phyloP scores from a whole-genome alignment of 2,113 vertebrate species.

The Calidris pugnax region DNA sequence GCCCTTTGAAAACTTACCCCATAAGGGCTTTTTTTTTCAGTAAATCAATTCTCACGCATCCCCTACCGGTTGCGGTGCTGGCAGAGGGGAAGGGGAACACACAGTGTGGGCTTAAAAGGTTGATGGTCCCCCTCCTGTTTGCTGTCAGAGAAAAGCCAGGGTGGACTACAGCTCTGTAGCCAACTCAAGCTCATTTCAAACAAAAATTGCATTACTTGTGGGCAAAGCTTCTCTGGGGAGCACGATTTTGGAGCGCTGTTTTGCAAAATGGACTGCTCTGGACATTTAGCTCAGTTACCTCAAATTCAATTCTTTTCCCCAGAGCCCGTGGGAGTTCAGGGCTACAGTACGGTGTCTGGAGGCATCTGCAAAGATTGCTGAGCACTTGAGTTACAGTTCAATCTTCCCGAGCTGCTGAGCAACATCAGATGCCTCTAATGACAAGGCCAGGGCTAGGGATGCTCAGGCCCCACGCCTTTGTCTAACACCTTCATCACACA shows the following conservation, averaged over 20 bases:
- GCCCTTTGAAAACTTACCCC: not conserved
- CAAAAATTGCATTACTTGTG: not conserved
- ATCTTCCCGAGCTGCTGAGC: not conserved
- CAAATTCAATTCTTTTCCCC: not conserved
- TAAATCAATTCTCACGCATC: not conserved
- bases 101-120: not conserved
- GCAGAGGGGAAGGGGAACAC: not conserved
- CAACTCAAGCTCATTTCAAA: not conserved
- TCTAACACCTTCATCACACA: not conserved
- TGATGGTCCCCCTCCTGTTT: not conserved
- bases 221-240: not conserved
- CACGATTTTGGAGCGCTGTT: not conserved
- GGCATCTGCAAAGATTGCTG: not conserved
- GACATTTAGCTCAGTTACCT: not conserved
- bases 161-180: not conserved
- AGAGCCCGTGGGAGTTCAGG: accelerated
- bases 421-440: not conserved
- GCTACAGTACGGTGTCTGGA: accelerated
- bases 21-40: not conserved
- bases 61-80: not conserved
- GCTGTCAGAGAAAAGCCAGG: not conserved
- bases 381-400: not conserved
- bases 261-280: not conserved
- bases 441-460: not conserved
- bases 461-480: not conserved